Percentiles rank a stretch among this genome's conserved stretches.
phyloP scores from a whole-genome alignment of 2,113 vertebrate species.

The Oophaga pumilio region DNA sequence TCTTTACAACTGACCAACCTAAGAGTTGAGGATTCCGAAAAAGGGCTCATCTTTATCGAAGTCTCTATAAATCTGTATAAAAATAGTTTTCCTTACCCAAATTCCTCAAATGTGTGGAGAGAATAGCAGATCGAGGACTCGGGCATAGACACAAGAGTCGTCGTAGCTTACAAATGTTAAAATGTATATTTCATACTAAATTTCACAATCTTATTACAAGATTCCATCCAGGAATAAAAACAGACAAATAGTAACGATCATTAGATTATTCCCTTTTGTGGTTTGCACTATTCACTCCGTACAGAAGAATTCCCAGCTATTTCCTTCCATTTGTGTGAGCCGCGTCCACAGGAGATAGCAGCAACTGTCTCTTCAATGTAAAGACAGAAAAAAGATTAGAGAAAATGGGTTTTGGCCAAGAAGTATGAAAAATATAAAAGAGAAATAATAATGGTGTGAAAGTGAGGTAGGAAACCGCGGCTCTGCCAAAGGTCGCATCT shows the following conservation, averaged over 20 bases:
- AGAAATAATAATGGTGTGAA: conserved; percentile 31
- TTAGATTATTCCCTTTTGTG: background rate
- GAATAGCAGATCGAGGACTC: too few species aligned
- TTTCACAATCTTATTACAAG: background rate
- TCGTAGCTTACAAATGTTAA: background rate
- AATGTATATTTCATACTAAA: background rate
- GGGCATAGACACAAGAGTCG: too few species aligned
- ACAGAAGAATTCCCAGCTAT: background rate
- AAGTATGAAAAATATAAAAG: background rate
- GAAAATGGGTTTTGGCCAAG: background rate
- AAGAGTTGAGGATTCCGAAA: too few species aligned
- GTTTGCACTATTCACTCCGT: background rate
- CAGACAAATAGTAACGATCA: background rate
- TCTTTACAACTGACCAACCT: too few species aligned
- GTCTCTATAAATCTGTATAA: too few species aligned
- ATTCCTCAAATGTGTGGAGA: too few species aligned
- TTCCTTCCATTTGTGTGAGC: background rate
- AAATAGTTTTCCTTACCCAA: too few species aligned
- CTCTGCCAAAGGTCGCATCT: conserved; percentile 53
- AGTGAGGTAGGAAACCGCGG: conserved; percentile 31
- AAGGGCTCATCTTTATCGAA: too few species aligned
- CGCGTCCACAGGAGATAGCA: background rate
- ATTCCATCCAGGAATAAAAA: background rate
- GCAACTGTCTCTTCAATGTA: conserved; percentile 2
- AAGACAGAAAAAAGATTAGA: conserved; percentile 14